Evolutionary conservation across 2,888 invertebrate genomes (phyloP), one percentile per base, ranked within the genome.

Genomic region (Fabriciana adippe): DNA sequence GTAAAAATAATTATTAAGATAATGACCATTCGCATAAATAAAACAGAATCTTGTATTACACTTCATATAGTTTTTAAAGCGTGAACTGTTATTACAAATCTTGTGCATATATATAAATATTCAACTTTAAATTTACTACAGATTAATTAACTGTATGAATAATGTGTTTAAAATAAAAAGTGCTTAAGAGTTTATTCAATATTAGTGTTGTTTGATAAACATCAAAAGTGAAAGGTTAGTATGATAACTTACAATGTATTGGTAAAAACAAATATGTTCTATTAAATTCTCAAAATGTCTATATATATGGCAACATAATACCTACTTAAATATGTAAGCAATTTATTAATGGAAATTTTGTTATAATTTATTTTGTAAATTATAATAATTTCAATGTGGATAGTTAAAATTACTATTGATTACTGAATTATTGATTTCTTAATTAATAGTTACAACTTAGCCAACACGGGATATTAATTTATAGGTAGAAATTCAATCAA

Each of bases 161-260:
- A 51, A 51, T 61, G 41, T 16, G 16, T 13, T 5, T 18, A 1
- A 11, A 16, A 50, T 21, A 51, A 48, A 35, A 55, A 41, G 47
- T 59, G 15, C 15, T 54, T 18, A n/a, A 35, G 48, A 41, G 59
- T 63, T n/a, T 11, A 18, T 31, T 35, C 48, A 51, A 35, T 31
- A 50, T 50, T 35, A 14, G 16, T 61, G 53, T 59, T 31, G 41
- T 31, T 54, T 60, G 55, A 50, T 18, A 55, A 45, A 66, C 74
- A 72, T 67, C 69, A 62, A 48, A 67, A 75, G 76, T 75, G 74
- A 78, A 75, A 78, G 77, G 77, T 77, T 75, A 77, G 73, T 74
- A 55, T 64, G 75, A 77, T 76, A 75, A 67, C 50, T 61, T 60
- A 75, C 71, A 76, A 67, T 72, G 72, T 72, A 68, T 51, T 31